A percentile compares a stretch with the other conserved stretches of the same genome.
Conservation (phyloP, 2,113 vertebrate genomes). For the Larimichthys polyactis region DNA sequence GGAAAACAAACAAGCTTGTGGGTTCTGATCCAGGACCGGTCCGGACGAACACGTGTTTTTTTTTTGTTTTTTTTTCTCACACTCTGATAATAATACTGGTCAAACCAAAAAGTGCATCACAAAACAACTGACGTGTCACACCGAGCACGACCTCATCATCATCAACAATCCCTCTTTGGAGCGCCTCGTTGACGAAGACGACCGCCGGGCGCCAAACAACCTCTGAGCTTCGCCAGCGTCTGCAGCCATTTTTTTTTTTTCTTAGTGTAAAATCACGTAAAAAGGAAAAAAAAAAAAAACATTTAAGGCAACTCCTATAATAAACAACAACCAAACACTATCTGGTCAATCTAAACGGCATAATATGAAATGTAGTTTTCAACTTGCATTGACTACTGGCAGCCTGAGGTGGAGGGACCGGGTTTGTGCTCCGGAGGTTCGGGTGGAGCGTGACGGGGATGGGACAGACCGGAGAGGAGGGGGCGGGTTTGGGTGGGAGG, state of each 20-base stretch:
- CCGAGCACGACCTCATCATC: conserved; percentile 23
- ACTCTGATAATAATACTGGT: conserved; percentile 72
- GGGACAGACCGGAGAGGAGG: background rate
- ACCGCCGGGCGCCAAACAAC: background rate
- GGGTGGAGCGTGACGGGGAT: conserved; percentile 20
- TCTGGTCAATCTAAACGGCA: conserved; percentile 59
- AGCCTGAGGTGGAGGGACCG: conserved; percentile 67
- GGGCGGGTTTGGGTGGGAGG: background rate
- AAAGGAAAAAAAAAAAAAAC: conserved; percentile 66
- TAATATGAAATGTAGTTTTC: conserved; percentile 53
- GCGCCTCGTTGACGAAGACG: background rate
- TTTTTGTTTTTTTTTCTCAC: background rate
- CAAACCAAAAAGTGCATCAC: conserved; percentile 78
- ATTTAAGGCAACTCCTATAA: conserved; percentile 83
- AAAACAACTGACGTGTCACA: conserved; percentile 46
- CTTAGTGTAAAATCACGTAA: conserved; percentile 48
- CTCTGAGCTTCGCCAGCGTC: conserved; percentile 29
- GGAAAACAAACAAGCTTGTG: conserved; percentile 13
- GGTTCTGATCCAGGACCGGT: background rate
- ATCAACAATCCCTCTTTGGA: conserved; percentile 34
- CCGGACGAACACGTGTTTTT: background rate
- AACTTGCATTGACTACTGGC: conserved; percentile 72
- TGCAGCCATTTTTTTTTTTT: conserved; percentile 29
- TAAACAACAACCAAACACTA: conserved; percentile 69
- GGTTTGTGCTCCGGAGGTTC: conserved; percentile 53